phyloP scores from a whole-genome alignment of 2,797 vertebrate species.

The Sciurus vulgaris region DNA sequence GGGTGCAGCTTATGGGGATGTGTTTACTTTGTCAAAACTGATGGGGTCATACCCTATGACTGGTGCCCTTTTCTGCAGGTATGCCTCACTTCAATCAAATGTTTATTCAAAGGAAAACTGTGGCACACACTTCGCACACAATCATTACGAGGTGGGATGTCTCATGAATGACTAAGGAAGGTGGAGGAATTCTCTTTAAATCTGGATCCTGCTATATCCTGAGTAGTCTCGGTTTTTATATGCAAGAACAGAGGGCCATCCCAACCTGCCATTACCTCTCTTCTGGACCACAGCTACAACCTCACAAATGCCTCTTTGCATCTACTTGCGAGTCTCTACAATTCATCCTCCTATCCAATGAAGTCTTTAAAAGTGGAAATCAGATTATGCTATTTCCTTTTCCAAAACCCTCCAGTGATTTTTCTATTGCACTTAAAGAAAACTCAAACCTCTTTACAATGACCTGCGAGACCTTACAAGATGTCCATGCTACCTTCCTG shows the following conservation, averaged over 20 bases:
- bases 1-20: not conserved
- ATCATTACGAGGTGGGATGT: not conserved
- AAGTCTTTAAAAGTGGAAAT: constrained; percentile 21
- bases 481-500: not conserved
- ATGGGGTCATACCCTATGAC: fast-evolving
- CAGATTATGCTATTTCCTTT: not conserved
- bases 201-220: not conserved
- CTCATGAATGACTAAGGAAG: not conserved
- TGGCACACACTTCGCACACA: not conserved
- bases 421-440: not conserved
- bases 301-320: not conserved
- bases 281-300: not conserved
- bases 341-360: not conserved
- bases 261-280: not conserved
- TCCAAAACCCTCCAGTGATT: constrained; percentile 1
- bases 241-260: not conserved
- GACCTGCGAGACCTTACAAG: not conserved
- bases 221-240: not conserved
- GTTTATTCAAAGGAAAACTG: not conserved
- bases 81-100: not conserved
- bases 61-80: not conserved
- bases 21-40: not conserved
- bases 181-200: not conserved
- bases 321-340: not conserved
- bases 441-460: not conserved